Conservation (phyloP, 2,888 invertebrate species). For the Protonemura montana region DNA sequence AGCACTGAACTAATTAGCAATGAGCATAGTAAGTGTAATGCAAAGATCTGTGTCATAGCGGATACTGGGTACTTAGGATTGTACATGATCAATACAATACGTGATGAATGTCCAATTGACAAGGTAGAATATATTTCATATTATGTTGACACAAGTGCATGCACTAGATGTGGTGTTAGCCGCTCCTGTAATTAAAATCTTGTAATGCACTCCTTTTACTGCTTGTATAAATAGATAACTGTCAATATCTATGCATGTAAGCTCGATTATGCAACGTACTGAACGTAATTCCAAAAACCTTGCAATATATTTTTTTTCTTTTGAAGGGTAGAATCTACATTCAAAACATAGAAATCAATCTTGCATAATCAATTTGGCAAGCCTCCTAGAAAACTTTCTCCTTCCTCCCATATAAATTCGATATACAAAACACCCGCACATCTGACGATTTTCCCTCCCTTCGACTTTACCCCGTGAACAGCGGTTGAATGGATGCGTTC, state of each 20-base stretch:
- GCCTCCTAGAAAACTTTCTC: neutral
- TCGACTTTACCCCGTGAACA: constrained; percentile 50
- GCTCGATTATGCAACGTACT: neutral
- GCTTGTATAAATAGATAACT: neutral
- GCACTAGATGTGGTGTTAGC: neutral
- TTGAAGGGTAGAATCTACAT: neutral
- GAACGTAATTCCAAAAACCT: neutral
- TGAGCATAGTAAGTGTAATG: neutral
- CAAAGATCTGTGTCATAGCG: neutral
- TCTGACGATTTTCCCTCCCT: neutral
- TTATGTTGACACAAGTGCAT: neutral
- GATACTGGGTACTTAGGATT: neutral
- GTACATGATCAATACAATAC: neutral
- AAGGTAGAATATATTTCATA: neutral
- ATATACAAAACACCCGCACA: neutral
- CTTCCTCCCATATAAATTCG: neutral
- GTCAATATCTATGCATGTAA: neutral
- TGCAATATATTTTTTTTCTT: neutral
- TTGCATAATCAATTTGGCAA: neutral
- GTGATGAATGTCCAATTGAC: neutral
- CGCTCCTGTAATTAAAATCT: neutral
- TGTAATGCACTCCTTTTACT: neutral
- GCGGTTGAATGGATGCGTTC: constrained; percentile 55
- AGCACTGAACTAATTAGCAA: neutral
- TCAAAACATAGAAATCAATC: neutral